Conservation (phyloP, 1,140 invertebrate genomes). For the Magallana gigas region DNA sequence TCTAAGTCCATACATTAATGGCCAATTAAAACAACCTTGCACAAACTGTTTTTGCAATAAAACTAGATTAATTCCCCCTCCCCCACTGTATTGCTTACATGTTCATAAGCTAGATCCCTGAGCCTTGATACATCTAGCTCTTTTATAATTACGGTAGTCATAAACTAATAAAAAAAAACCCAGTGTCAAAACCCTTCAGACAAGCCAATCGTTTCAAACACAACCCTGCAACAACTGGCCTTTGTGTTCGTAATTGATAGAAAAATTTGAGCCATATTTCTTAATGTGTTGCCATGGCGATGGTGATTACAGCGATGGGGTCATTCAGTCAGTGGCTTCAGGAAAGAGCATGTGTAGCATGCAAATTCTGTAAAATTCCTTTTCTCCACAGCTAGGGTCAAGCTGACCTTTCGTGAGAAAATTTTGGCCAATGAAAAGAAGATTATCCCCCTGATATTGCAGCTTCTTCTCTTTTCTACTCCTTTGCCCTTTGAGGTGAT, state of each 20-base stretch:
- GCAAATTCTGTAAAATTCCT: constrained; percentile 33
- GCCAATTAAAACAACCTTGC: neutral
- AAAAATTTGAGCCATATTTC: constrained; percentile 43
- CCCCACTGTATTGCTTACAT: neutral
- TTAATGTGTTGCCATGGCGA: constrained; percentile 43
- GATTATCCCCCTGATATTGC: neutral
- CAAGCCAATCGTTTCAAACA: neutral
- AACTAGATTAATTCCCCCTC: neutral
- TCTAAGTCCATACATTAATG: neutral
- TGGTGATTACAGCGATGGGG: constrained; percentile 36
- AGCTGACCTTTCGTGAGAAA: constrained; percentile 13
- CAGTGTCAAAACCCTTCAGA: constrained; percentile 16
- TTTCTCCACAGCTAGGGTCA: constrained; percentile 9
- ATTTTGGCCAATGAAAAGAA: constrained; percentile 7
- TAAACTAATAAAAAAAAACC: neutral
- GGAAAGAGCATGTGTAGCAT: constrained; percentile 33
- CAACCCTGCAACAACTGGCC: neutral
- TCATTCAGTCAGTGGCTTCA: constrained; percentile 42
- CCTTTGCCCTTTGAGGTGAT: no score
- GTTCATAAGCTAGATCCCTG: neutral
- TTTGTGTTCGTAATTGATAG: constrained; percentile 36
- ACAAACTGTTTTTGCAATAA: neutral
- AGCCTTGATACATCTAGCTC: neutral
- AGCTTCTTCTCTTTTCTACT: no score
- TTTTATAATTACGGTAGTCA: neutral